phyloP scores from a whole-genome alignment of 2,888 invertebrate species.

The Spilarctia lutea region DNA sequence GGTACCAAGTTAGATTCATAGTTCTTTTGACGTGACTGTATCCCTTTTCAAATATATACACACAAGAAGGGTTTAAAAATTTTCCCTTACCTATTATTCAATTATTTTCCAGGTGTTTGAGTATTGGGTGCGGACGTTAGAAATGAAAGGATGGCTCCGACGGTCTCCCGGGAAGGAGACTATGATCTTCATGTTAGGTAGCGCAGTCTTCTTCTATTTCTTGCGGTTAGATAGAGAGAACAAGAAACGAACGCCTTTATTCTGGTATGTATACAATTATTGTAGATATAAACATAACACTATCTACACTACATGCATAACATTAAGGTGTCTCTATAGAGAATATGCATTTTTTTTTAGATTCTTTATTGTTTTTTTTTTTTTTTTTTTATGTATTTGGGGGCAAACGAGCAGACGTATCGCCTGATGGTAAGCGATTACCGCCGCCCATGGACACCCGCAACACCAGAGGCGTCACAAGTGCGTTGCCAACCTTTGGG shows the following conservation, averaged over 20 bases:
- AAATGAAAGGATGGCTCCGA: slow-evolving; percentile 82
- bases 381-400: too few species aligned
- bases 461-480: too few species aligned
- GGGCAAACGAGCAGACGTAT: too few species aligned
- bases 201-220: slow-evolving; percentile 83
- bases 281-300: too few species aligned
- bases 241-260: slow-evolving; percentile 75
- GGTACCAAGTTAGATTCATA: not conserved
- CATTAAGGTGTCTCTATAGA: too few species aligned
- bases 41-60: not conserved
- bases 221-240: slow-evolving; percentile 80
- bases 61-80: too few species aligned
- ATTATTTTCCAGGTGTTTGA: slow-evolving; percentile 75
- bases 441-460: too few species aligned
- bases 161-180: slow-evolving; percentile 78
- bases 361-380: too few species aligned
- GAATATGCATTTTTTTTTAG: too few species aligned
- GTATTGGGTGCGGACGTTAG: slow-evolving; percentile 81
- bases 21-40: not conserved
- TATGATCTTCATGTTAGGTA: slow-evolving; percentile 81
- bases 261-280: slow-evolving; percentile 68
- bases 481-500: too few species aligned
- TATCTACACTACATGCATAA: too few species aligned
- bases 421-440: too few species aligned
- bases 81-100: not conserved